Base-by-base conservation (phyloP, 2,888 invertebrate species). In the Abscondita cerata region DNA sequence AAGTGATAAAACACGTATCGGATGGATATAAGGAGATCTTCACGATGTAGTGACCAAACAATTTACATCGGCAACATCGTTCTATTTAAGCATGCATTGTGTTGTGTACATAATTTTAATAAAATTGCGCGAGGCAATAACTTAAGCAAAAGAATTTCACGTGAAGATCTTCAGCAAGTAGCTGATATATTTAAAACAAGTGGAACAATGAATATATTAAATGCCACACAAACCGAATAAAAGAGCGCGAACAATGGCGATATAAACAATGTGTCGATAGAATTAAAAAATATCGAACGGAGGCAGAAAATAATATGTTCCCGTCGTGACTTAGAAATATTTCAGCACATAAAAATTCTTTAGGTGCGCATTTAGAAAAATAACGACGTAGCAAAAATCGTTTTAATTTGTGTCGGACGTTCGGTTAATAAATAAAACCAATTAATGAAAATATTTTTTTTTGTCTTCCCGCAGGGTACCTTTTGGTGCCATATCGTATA, bases 191-290 rank as follows among this genome's bases (percentile, higher is more conserved):
- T 69, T 72, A 73, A 70, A 71, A 70, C 73, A 74, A 71, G 72
- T 73, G 76, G 77, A 77, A 76, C 76, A 78, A 78, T 76, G 78
- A 77, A 78, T 78, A 77, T 78, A 76, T 79, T 77, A 78, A 75
- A 78, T 78, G 76, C 79, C 78, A 78, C 78, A 79, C 77, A 79
- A 75, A 75, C 75, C 73, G 79, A 78, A 77, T 78, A 78, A 79
- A 78, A 79, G 75, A 77, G 76, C 75, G 75, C 74, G 75, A 79
- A 80, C 80, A 80, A 80, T 80, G 76, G 80, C 75, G 78, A 76
- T 76, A 80, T 80, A 79, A 80, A 80, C 80, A 80, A 80, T 78
- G 78, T 79, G 75, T 76, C 74, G 73, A 64, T 64, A 68, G 75
- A 73, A 72, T 75, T 72, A 71, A 76, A 76, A 75, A 76, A 72